Conservation (phyloP, 2,888 invertebrate species). For the Drosophila pseudotakahashii region DNA sequence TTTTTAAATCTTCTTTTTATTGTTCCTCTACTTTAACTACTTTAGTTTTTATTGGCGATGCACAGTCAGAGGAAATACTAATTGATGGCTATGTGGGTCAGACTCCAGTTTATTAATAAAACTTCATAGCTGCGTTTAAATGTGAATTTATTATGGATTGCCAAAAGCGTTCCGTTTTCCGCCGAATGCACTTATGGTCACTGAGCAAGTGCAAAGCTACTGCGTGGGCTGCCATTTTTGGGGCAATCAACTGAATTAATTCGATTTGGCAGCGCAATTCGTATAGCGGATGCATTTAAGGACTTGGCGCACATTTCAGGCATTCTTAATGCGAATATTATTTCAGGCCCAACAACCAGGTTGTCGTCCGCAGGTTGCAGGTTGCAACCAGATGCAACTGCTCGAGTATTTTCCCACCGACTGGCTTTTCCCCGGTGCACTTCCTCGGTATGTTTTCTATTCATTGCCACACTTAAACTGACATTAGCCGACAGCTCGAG, state of each 20-base stretch:
- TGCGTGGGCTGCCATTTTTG: slow-evolving; percentile 69
- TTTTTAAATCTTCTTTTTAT: too few relatives aligned
- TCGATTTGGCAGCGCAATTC: slow-evolving; percentile 14
- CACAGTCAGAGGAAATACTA: neutral
- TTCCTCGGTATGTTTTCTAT: slow-evolving; percentile 52
- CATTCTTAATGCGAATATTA: slow-evolving; percentile 59
- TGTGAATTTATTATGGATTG: slow-evolving; percentile 14
- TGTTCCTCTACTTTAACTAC: too few relatives aligned
- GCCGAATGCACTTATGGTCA: slow-evolving; percentile 12
- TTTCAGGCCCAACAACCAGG: slow-evolving; percentile 24
- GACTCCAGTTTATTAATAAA: slow-evolving; percentile 1
- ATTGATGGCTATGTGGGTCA: neutral
- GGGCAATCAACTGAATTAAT: slow-evolving; percentile 51
- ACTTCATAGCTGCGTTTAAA: slow-evolving; percentile 1
- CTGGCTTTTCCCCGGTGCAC: slow-evolving; percentile 44
- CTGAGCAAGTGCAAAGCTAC: slow-evolving; percentile 5
- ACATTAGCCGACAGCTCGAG: slow-evolving; percentile 66
- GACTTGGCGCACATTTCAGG: slow-evolving; percentile 66
- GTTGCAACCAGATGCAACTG: slow-evolving; percentile 25
- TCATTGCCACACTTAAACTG: slow-evolving; percentile 78
- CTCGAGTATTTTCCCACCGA: slow-evolving; percentile 61
- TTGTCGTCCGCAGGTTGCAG: neutral
- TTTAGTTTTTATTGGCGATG: too few relatives aligned
- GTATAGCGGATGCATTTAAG: slow-evolving; percentile 60
- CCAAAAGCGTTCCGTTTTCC: slow-evolving; percentile 25